Percentiles rank a stretch among this genome's conserved stretches.
Evolutionary conservation across 2,113 vertebrate genomes (phyloP).

Genomic region (Brachypodius melanocephalos): DNA sequence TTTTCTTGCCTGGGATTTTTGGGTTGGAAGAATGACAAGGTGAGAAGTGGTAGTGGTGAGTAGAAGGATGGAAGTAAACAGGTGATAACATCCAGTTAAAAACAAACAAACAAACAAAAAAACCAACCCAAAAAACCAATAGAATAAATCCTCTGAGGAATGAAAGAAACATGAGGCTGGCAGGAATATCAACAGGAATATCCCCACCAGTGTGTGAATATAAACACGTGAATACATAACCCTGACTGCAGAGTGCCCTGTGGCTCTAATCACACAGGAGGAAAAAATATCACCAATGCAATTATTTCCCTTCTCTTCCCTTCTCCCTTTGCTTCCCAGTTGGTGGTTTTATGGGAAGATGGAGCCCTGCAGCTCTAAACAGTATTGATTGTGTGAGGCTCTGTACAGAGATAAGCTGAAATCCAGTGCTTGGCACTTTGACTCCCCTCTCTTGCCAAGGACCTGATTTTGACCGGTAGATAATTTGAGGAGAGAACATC

Average conservation of each 20-base stretch:
- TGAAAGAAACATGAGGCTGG: neutral
- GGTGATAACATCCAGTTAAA: neutral
- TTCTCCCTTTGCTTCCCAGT: neutral
- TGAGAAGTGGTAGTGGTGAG: neutral
- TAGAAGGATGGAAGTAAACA: neutral
- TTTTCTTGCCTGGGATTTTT: neutral
- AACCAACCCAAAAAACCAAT: neutral
- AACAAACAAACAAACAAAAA: neutral
- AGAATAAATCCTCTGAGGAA: neutral
- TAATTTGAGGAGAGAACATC: neutral
- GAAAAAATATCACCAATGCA: neutral
- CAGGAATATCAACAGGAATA: neutral
- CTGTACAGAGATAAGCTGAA: neutral
- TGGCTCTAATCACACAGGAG: conserved; percentile 16
- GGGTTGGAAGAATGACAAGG: neutral
- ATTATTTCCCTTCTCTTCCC: neutral
- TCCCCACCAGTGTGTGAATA: neutral
- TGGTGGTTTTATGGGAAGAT: neutral
- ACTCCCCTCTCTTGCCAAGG: neutral
- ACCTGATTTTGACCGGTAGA: neutral
- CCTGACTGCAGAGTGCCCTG: neutral
- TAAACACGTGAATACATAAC: neutral
- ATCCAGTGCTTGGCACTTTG: neutral
- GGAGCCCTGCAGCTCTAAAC: neutral
- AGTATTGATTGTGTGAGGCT: neutral